Evolutionary conservation across 2,888 invertebrate genomes (phyloP).

Genomic region (Exocentrus adspersus): DNA sequence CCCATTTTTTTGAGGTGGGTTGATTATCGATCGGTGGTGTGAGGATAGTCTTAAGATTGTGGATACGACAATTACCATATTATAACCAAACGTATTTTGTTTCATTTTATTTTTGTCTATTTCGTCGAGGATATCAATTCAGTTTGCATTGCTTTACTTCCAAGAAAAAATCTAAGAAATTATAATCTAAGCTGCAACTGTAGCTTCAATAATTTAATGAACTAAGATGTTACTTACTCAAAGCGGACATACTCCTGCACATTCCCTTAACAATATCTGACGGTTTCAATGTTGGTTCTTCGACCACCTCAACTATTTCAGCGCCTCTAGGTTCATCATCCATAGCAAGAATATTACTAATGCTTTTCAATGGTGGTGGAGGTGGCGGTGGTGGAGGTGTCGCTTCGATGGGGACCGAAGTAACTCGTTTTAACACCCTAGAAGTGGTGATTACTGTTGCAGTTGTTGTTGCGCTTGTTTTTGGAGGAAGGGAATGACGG

Average conservation of each 20-base stretch:
- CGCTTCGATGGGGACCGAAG: conserved; percentile 68
- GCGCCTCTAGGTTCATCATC: conserved; percentile 57
- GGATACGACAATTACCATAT: too few species aligned
- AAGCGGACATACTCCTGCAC: conserved; percentile 68
- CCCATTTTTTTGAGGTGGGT: too few species aligned
- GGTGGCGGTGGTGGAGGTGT: conserved; percentile 77
- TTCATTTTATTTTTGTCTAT: too few species aligned
- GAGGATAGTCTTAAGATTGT: too few species aligned
- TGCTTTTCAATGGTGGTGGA: conserved; percentile 62
- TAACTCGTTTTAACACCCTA: conserved; percentile 66
- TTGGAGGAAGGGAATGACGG: conserved; percentile 58
- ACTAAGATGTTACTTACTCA: conserved; percentile 58
- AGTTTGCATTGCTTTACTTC: too few species aligned
- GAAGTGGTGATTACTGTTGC: conserved; percentile 20
- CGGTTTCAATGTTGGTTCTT: conserved; percentile 75
- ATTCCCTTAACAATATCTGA: conserved; percentile 72
- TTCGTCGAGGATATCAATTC: too few species aligned
- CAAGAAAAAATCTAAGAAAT: not conserved
- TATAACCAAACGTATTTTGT: too few species aligned
- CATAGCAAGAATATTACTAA: conserved; percentile 68
- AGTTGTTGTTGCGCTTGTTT: conserved; percentile 30
- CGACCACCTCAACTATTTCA: conserved; percentile 69
- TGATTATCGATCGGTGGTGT: too few species aligned
- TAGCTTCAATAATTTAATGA: too few species aligned
- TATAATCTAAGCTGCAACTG: too few species aligned